Evolutionary conservation across 2,888 invertebrate genomes (phyloP), one percentile per base, ranked within the genome.

Genomic region (Dorcus parallelipipedus): DNA sequence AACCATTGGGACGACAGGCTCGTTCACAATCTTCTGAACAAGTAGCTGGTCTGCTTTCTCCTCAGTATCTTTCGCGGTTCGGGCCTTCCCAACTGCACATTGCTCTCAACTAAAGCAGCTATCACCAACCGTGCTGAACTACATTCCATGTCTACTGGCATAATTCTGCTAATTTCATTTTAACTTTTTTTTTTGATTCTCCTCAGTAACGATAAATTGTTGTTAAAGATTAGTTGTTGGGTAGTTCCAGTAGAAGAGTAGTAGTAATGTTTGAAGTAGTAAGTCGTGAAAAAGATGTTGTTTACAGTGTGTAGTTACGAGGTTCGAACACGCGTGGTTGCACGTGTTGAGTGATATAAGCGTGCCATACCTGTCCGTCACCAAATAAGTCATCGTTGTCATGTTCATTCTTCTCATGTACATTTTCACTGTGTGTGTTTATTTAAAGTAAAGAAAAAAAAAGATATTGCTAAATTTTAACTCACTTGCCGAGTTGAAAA

Each of bases 11-110:
- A 76, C 76, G 75, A 76, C 77, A 73, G 76, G 77, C 72, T 77
- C 78, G 76, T 77, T 76, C 73, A 69, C 69, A 68, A 69, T 71
- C 69, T 67, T 69, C 65, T 66, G 71, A 73, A 71, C 73, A 76
- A 77, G 76, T 78, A 78, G 78, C 78, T 77, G 79, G 78, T 77
- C 78, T 78, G 78, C 77, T 79, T 77, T 71, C 70, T 64, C 60
- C 60, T 60, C 58, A 62, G 56, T 56, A 56, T 68, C 67, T 69
- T 70, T 69, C 64, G 70, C 71, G 70, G 69, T 72, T 70, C 69
- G 70, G 67, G 70, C 72, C 73, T 74, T 33, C 72, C 64, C 42
- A 38, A 56, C 60, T 48, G 39, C 55, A 26, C 55, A 59, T 54
- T 43, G 52, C 52, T 33, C 42, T 47, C 45, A 48, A 43, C 33